Evolutionary conservation across 2,888 invertebrate species (phyloP), one percentile per base, ranked within the genome.

Genomic region (Noctua janthe): DNA sequence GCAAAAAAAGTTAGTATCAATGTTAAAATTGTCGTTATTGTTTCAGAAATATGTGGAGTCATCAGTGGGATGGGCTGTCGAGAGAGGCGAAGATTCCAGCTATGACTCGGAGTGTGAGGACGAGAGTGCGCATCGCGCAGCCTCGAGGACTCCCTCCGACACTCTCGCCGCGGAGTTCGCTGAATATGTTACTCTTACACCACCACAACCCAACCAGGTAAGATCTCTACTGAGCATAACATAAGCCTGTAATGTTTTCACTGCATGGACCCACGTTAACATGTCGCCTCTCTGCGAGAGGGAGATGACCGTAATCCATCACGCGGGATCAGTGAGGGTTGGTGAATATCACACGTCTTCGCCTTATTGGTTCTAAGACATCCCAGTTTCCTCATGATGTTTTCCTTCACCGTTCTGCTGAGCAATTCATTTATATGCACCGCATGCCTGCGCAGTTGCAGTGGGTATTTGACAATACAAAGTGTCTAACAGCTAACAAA

Each of bases 151-250:
- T 5, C 98, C 98, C 49, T 98, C 98, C 74, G 99, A 99, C 94
- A 99, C 99, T 2, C 97, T 99, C 91, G 98, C 98, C 20, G 98
- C 98, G 7, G 99, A 99, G 95, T 99, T 98, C 94, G 98, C 98
- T 23, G 98, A 98, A 93, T 98, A 99, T 94, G 98, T 98, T 89
- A 98, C 98, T 76, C 96, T 97, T 73, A 94, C 96, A 66, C 91
- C 93, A 64, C 92, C 94, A 85, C 94, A 93, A 87, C 94, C 92
- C 80, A 96, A 95, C 88, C 96, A 95, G 95, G 97, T 96, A 87
- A 90, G 74, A 82, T 78, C 4, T 29, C 56, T 43, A 62, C 29
- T n/a, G 47, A 83, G 5, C 43, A 23, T 29, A 51, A 67, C n/a
- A 56, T 72, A 47, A 47, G 20, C 1, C 10, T 74, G 47, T 77